Evolutionary conservation across 2,888 invertebrate species (phyloP).

Genomic region (Eupithecia centaureata): DNA sequence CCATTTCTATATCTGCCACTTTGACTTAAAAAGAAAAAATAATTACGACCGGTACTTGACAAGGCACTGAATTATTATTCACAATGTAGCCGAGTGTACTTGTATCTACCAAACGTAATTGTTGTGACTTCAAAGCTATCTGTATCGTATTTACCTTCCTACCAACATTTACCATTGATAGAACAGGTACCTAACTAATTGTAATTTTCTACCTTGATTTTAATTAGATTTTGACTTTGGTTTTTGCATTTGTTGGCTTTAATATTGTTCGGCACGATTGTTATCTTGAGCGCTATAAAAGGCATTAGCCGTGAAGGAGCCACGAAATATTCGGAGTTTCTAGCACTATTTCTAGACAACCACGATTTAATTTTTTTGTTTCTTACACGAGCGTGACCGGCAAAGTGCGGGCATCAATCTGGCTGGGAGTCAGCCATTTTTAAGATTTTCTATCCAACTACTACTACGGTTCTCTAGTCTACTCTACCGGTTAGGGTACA

Average conservation of each 20-base stretch:
- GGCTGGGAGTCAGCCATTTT: too few species aligned
- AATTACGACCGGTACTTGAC: neutral
- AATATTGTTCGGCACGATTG: neutral
- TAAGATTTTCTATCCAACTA: too few species aligned
- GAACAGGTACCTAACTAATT: neutral
- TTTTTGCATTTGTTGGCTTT: neutral
- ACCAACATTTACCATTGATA: neutral
- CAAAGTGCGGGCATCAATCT: too few species aligned
- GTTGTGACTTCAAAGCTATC: constrained; percentile 4
- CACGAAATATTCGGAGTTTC: neutral
- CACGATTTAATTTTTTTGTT: neutral
- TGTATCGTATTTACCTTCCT: neutral
- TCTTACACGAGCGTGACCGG: neutral
- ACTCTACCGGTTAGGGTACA: too few species aligned
- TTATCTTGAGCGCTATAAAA: neutral
- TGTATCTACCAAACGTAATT: neutral
- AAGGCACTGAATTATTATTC: neutral
- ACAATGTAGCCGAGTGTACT: neutral
- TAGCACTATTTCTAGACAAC: neutral
- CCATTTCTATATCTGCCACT: neutral
- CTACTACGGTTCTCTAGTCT: too few species aligned
- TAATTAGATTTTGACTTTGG: neutral
- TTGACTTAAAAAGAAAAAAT: neutral
- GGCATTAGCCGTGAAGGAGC: neutral
- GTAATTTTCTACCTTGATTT: neutral